Conservation (phyloP, 2,797 vertebrate species). For the Siniperca undulata region DNA sequence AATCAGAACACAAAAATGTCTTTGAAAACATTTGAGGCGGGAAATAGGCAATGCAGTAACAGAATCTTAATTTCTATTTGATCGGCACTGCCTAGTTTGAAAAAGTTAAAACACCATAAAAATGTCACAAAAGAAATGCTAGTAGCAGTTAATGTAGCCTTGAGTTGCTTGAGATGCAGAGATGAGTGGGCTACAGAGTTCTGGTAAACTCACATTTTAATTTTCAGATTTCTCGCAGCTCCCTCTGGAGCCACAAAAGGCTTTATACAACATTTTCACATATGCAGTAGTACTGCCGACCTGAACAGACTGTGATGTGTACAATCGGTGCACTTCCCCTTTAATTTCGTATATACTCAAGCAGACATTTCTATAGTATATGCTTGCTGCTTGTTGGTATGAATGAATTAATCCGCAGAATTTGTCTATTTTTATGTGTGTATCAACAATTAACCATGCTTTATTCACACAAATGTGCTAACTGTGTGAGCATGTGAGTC, state of each 20-base stretch:
- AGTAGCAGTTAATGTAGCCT: not conserved
- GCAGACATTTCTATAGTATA: no score
- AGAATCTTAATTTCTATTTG: no score
- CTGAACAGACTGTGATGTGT: not conserved
- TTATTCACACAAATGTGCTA: slow-evolving; percentile 41
- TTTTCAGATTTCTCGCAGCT: not conserved
- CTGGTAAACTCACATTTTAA: not conserved
- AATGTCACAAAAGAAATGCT: not conserved
- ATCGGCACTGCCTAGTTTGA: no score
- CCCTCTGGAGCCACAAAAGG: not conserved
- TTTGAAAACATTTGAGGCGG: no score
- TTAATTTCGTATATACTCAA: not conserved
- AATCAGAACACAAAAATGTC: no score
- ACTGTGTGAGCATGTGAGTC: slow-evolving; percentile 33
- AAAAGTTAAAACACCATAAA: no score
- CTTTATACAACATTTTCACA: not conserved
- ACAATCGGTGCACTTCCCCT: not conserved
- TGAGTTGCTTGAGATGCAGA: not conserved
- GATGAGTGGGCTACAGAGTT: not conserved
- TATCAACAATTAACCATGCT: not conserved
- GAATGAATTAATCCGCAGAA: not conserved
- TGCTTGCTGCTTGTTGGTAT: not conserved
- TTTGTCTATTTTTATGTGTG: not conserved
- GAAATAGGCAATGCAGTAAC: no score
- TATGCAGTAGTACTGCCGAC: not conserved